Percentiles rank a stretch among this genome's conserved stretches.
Conservation (phyloP, 2,888 invertebrate species). For the Drosophila paramelanica region DNA sequence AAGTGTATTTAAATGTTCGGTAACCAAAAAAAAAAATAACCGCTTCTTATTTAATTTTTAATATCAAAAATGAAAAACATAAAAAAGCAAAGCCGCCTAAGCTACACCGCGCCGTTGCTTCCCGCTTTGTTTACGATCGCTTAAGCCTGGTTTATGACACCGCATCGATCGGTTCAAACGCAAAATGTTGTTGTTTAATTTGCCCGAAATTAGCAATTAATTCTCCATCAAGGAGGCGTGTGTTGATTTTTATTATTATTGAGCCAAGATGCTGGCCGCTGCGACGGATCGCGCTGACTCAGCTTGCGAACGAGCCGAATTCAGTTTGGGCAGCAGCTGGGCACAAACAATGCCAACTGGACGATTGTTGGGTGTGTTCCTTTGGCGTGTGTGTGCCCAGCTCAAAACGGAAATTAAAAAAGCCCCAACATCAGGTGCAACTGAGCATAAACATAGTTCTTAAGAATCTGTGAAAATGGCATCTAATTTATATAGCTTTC, state of each 20-base stretch:
- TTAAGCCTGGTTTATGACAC: constrained; percentile 73
- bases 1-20: not conserved
- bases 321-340: constrained; percentile 10
- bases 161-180: constrained; percentile 63
- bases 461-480: not conserved
- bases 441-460: not conserved
- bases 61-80: constrained; percentile 47
- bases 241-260: constrained; percentile 55
- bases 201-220: constrained; percentile 74
- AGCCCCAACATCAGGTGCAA: constrained; percentile 47
- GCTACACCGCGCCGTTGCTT: constrained; percentile 13
- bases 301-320: constrained; percentile 29
- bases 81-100: constrained; percentile 42
- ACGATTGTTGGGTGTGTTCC: constrained; percentile 36
- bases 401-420: constrained; percentile 48
- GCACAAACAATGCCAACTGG: constrained; percentile 18
- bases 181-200: constrained; percentile 39
- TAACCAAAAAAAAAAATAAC: not conserved
- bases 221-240: constrained; percentile 55
- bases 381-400: constrained; percentile 21
- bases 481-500: too few relatives aligned
- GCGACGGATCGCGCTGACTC: constrained; percentile 37
- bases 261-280: constrained; percentile 29
- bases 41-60: constrained; percentile 41
- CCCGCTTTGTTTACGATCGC: constrained; percentile 67